These are phyloP conservation scores for Epinotia demarniana DNA, from an alignment of 2,888 invertebrate species.

Conservation along the genomic window DNA sequence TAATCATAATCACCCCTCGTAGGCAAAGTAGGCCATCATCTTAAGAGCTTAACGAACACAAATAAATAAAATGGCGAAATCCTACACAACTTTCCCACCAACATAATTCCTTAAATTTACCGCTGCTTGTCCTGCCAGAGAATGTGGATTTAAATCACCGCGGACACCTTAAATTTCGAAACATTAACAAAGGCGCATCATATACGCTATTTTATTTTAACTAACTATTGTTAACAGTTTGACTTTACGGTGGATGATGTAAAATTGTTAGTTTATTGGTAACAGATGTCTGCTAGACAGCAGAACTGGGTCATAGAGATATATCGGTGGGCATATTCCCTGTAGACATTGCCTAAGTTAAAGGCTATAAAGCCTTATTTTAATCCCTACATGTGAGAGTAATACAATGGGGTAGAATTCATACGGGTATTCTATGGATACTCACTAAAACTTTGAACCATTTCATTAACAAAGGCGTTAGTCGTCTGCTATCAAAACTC, in stretches of 20 bases:
- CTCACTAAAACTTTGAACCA: too few relatives aligned
- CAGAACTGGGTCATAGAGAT: background rate
- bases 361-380: too few relatives aligned
- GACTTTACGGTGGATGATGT: constrained; percentile 65
- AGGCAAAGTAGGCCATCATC: too few relatives aligned
- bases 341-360: too few relatives aligned
- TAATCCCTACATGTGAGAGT: too few relatives aligned
- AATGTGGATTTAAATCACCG: constrained; percentile 53
- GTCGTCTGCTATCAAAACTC: too few relatives aligned
- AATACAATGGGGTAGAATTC: too few relatives aligned
- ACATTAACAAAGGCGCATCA: constrained; percentile 54
- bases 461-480: too few relatives aligned
- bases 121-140: background rate
- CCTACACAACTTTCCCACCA: background rate
- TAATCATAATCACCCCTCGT: too few relatives aligned
- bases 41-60: too few relatives aligned
- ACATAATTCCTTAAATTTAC: constrained; percentile 13
- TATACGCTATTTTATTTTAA: constrained; percentile 59
- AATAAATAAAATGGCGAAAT: background rate
- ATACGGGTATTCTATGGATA: too few relatives aligned
- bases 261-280: constrained; percentile 73
- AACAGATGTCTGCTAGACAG: constrained; percentile 52
- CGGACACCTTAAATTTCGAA: constrained; percentile 50
- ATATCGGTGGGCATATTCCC: too few relatives aligned
- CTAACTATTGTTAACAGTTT: constrained; percentile 51